These are phyloP conservation scores for Eretmocerus hayati DNA, from an alignment of 2,888 invertebrate species.

Conservation along the genomic window DNA sequence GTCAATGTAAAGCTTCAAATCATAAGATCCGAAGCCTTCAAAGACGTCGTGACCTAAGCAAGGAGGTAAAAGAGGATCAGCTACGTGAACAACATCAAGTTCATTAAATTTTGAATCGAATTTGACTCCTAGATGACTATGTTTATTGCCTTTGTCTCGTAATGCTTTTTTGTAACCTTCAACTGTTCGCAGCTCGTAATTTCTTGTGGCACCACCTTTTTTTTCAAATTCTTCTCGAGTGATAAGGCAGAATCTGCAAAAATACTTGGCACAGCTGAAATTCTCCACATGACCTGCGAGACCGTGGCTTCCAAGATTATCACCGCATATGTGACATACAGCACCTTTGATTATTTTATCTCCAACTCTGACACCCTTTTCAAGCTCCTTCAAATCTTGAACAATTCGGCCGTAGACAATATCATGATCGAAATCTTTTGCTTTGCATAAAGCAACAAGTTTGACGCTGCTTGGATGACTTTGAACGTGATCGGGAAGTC, in stretches of 20 bases:
- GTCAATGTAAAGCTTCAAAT: conserved; percentile 11
- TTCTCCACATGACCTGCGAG: conserved; percentile 32
- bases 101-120: conserved; percentile 23
- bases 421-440: conserved; percentile 29
- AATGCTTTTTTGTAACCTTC: conserved; percentile 7
- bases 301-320: conserved; percentile 26
- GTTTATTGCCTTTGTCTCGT: not conserved
- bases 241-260: conserved; percentile 28
- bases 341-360: conserved; percentile 19
- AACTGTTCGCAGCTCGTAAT: not conserved
- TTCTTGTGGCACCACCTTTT: not conserved
- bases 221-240: not conserved
- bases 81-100: conserved; percentile 21
- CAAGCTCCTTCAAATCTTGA: conserved; percentile 26
- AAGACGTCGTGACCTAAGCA: too few relatives aligned
- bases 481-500: conserved; percentile 27
- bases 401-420: conserved; percentile 24
- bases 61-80: too few relatives aligned
- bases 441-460: conserved; percentile 30
- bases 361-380: conserved; percentile 12
- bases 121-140: conserved; percentile 19
- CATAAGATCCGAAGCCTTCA: conserved; percentile 14
- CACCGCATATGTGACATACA: conserved; percentile 23
- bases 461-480: conserved; percentile 29
- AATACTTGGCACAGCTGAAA: conserved; percentile 25